Percentiles rank a stretch among this genome's conserved stretches.
Conservation (phyloP, 1,140 invertebrate species). For the Wiebesia pumilae region DNA sequence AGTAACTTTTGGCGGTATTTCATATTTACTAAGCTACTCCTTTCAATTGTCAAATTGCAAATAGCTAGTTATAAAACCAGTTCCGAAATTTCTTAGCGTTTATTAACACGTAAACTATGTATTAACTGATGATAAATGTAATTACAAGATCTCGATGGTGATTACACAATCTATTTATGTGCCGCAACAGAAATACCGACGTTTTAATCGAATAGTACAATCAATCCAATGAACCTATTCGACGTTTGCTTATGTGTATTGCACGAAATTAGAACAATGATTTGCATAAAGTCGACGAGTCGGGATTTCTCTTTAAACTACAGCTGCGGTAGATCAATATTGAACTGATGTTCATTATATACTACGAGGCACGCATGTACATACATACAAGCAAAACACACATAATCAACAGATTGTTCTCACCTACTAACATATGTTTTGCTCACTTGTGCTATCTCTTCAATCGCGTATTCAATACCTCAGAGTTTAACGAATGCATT, state of each 20-base stretch:
- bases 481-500: no score
- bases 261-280: not conserved
- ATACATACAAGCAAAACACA: not conserved
- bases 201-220: not conserved
- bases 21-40: not conserved
- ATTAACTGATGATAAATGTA: not conserved
- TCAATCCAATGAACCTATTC: not conserved
- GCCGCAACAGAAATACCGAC: not conserved
- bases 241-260: not conserved
- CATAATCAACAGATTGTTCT: not conserved
- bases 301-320: not conserved
- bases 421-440: not conserved
- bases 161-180: not conserved
- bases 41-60: not conserved
- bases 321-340: not conserved
- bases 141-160: not conserved
- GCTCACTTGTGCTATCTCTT: not conserved
- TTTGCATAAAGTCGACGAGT: not conserved
- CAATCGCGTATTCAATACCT: no score
- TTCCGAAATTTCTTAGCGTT: not conserved
- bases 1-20: conserved; percentile 4
- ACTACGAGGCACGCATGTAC: not conserved
- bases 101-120: not conserved
- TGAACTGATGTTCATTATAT: not conserved
- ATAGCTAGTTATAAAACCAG: not conserved